Evolutionary conservation across 1,140 invertebrate genomes (phyloP).

Genomic region (Rhynchophorus ferrugineus): DNA sequence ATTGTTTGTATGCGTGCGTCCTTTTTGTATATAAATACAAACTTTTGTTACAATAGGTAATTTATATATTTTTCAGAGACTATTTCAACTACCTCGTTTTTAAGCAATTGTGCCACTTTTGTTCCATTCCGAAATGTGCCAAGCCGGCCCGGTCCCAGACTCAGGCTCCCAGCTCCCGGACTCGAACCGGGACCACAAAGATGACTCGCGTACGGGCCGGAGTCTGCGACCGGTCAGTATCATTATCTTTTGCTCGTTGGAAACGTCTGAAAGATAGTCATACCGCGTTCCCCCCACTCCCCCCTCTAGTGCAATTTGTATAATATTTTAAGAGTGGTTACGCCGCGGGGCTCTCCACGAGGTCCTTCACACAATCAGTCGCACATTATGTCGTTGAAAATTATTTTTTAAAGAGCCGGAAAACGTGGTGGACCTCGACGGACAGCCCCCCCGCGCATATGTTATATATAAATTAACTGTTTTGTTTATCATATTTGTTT

Average conservation of each 20-base stretch:
- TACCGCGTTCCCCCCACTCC: too few relatives aligned
- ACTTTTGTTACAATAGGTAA: constrained; percentile 28
- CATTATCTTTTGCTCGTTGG: background rate
- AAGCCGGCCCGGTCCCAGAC: background rate
- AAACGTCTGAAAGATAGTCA: background rate
- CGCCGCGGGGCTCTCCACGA: too few relatives aligned
- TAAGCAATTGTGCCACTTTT: constrained; percentile 9
- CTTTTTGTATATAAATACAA: constrained; percentile 25
- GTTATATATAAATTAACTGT: background rate
- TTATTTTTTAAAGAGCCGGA: too few relatives aligned
- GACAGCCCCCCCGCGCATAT: background rate
- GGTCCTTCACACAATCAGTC: too few relatives aligned
- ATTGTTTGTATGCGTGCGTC: constrained; percentile 23
- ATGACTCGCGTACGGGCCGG: too few relatives aligned
- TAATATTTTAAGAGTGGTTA: background rate
- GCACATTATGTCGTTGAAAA: background rate
- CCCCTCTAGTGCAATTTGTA: constrained; percentile 6
- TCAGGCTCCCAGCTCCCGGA: background rate
- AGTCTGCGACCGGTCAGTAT: background rate
- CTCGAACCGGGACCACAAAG: too few relatives aligned
- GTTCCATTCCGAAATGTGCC: constrained; percentile 1
- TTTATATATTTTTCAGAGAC: constrained; percentile 32
- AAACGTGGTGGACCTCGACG: too few relatives aligned
- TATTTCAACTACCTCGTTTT: constrained; percentile 38
- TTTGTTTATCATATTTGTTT: background rate